These are phyloP conservation scores for Volucella inanis DNA, from an alignment of 2,888 invertebrate genomes.

Conservation along the genomic window DNA sequence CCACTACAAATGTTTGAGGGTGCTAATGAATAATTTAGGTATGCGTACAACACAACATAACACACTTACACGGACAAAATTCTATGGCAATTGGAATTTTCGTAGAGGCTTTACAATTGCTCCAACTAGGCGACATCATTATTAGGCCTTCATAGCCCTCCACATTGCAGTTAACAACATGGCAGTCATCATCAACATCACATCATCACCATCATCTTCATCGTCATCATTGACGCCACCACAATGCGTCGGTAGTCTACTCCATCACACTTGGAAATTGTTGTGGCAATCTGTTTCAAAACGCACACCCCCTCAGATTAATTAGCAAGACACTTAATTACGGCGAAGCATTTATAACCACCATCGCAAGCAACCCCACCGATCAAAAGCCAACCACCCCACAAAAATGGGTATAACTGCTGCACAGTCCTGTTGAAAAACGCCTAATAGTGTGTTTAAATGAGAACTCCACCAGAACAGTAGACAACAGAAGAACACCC, in stretches of 20 bases:
- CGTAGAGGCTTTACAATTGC: constrained; percentile 8
- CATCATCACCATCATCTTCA: constrained; percentile 8
- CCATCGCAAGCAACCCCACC: not conserved
- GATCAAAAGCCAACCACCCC: not conserved
- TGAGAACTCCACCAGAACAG: not conserved
- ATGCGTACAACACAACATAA: constrained; percentile 53
- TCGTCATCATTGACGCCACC: not conserved
- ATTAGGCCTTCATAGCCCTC: constrained; percentile 12
- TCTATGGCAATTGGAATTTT: constrained; percentile 10
- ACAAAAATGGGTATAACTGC: too few relatives aligned
- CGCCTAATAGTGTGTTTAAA: constrained; percentile 37
- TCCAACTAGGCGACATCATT: constrained; percentile 20
- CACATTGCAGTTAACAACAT: constrained; percentile 37
- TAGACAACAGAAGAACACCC: too few relatives aligned
- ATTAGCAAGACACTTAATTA: constrained; percentile 83
- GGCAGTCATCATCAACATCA: constrained; percentile 50
- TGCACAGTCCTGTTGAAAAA: not conserved
- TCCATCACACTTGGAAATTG: constrained; percentile 6
- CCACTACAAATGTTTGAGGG: constrained; percentile 40
- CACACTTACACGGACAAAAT: constrained; percentile 13
- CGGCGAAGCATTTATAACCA: constrained; percentile 79
- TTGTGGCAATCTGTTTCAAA: constrained; percentile 36
- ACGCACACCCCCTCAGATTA: constrained; percentile 78
- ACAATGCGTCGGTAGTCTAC: not conserved
- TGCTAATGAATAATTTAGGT: constrained; percentile 62